Percentiles rank a stretch among this genome's conserved stretches.
These are phyloP conservation scores for Brienomyrus brachyistius DNA, from an alignment of 2,113 vertebrate species.

Conservation along the genomic window DNA sequence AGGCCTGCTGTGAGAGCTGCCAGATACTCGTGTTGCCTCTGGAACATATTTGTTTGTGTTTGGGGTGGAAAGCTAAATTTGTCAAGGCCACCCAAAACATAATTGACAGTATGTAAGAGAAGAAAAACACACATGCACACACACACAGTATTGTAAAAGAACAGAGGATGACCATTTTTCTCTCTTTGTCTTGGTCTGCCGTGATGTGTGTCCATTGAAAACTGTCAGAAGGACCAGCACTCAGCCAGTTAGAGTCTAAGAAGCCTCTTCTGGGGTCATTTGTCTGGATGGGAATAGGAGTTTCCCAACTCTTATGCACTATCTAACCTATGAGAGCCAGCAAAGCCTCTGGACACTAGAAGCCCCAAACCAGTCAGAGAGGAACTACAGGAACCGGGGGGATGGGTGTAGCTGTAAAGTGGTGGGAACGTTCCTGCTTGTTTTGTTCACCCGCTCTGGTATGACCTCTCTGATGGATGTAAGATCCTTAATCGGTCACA, in stretches of 20 bases:
- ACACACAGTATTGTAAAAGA: not conserved
- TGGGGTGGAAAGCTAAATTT: conserved; percentile 12
- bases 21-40: not conserved
- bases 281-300: not conserved
- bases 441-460: not conserved
- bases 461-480: not conserved
- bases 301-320: not conserved
- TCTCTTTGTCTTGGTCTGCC: not conserved
- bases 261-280: not conserved
- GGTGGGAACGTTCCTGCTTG: not conserved
- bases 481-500: too few species aligned
- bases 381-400: too few species aligned
- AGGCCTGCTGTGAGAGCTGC: not conserved
- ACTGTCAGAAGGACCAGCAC: not conserved
- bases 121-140: not conserved
- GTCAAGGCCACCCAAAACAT: conserved; percentile 13
- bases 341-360: not conserved
- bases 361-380: not conserved
- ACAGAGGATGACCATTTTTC: not conserved
- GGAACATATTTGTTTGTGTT: not conserved
- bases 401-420: not conserved
- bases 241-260: not conserved
- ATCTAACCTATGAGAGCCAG: not conserved
- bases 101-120: conserved; percentile 1
- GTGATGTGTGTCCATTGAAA: not conserved